A percentile compares a stretch with the other conserved stretches of the same genome.
Conservation (phyloP, 2,888 invertebrate genomes). For the Rapana venosa region DNA sequence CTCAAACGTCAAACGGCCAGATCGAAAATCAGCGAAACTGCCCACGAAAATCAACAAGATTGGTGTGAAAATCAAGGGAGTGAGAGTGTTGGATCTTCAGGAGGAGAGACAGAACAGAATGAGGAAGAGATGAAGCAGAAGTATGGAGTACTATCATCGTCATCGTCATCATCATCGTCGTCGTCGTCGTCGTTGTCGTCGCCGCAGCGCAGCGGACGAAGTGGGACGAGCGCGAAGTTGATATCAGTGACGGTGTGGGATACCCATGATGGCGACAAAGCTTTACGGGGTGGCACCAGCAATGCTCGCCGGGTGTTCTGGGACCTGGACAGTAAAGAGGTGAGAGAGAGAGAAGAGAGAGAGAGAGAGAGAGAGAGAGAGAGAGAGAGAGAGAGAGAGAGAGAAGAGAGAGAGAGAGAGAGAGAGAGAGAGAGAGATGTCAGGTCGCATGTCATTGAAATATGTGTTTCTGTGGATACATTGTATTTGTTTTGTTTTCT, state of each 20-base stretch:
- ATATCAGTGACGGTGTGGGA: slow-evolving; percentile 52
- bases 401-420: neutral
- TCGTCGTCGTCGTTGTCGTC: slow-evolving; percentile 31
- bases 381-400: neutral
- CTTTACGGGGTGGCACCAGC: neutral
- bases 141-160: slow-evolving; percentile 28
- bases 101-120: neutral
- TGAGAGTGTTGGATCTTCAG: neutral
- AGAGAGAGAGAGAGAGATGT: no score
- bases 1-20: slow-evolving; percentile 31
- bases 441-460: no score
- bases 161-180: slow-evolving; percentile 8
- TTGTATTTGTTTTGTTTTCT: no score
- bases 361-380: no score
- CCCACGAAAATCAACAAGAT: neutral
- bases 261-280: slow-evolving; percentile 50
- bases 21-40: slow-evolving; percentile 27
- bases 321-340: slow-evolving; percentile 47
- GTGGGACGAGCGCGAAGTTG: slow-evolving; percentile 48
- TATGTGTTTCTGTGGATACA: no score
- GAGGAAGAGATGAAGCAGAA: neutral
- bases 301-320: slow-evolving; percentile 44
- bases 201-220: slow-evolving; percentile 25
- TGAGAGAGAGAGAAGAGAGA: slow-evolving; percentile 14
- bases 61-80: neutral